Evolutionary conservation across 2,797 vertebrate species (phyloP).

Genomic region (Sebastes melanostomus): DNA sequence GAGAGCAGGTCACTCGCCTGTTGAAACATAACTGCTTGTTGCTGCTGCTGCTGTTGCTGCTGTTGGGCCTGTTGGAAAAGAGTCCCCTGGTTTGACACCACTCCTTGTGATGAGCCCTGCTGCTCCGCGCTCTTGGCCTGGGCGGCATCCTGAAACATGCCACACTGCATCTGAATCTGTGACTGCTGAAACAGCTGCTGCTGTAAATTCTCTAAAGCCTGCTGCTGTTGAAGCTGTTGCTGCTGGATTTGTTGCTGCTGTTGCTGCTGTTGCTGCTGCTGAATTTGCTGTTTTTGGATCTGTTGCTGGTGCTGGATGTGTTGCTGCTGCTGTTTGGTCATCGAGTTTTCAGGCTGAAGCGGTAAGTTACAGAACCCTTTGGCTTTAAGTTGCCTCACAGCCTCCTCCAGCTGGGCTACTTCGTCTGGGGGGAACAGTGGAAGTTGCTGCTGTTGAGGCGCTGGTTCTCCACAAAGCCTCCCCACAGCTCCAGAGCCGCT

Average conservation of each 20-base stretch:
- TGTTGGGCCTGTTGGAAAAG: slow-evolving; percentile 90
- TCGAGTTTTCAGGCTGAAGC: slow-evolving; percentile 89
- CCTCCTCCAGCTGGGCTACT: slow-evolving; percentile 93
- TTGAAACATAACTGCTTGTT: slow-evolving; percentile 91
- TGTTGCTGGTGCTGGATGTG: slow-evolving; percentile 82
- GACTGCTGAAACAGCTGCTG: slow-evolving; percentile 90
- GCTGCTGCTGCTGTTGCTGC: slow-evolving; percentile 78
- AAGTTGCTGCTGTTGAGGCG: slow-evolving; percentile 85
- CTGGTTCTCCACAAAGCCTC: slow-evolving; percentile 86
- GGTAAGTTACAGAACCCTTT: slow-evolving; percentile 89
- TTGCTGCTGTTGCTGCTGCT: slow-evolving; percentile 80
- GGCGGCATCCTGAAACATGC: slow-evolving; percentile 85
- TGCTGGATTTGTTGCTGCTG: slow-evolving; percentile 78
- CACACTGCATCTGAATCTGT: slow-evolving; percentile 91
- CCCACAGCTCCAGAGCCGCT: slow-evolving; percentile 80
- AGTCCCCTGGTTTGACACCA: slow-evolving; percentile 85
- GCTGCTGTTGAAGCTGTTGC: slow-evolving; percentile 83
- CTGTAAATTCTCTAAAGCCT: slow-evolving; percentile 79
- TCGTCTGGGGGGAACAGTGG: slow-evolving; percentile 88
- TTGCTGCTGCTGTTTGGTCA: slow-evolving; percentile 85
- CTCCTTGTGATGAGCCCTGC: slow-evolving; percentile 82
- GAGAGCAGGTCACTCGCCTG: slow-evolving; percentile 91
- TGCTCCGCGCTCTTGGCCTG: slow-evolving; percentile 85
- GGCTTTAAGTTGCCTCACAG: slow-evolving; percentile 93
- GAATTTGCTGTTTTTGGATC: slow-evolving; percentile 86